Evolutionary conservation across 2,113 vertebrate species (phyloP), one percentile per base, ranked within the genome.

Genomic region (Sinosuthora webbiana): DNA sequence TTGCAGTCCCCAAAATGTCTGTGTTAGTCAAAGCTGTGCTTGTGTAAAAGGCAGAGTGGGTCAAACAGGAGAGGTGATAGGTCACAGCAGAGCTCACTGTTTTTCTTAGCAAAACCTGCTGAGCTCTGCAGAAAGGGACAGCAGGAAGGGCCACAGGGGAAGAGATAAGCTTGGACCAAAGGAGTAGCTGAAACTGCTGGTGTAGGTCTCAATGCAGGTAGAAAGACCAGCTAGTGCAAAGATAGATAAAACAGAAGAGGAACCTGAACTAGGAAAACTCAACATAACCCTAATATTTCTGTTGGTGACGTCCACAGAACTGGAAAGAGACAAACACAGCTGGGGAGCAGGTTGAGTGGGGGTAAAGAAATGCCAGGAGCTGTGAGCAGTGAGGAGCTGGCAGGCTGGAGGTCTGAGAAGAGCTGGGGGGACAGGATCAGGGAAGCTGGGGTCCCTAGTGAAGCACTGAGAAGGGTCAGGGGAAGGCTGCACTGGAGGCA

Each of bases 81-180:
- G 69, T 79, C 56, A 68, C 31, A 2, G 77, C 44, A 79, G 41
- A 96, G 31, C 56, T 68, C 37, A 21, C 22, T 25, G 53, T 5
- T 79, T 95, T 93, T 90, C 89, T 73, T 22, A 83, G 65, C 62
- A 94, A 87, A 93, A 80, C 27, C 37, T 64, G n/a, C 44, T n/a
- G 30, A 63, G n/a, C 52, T 85, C 74, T 91, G 81, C 87, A 90
- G 79, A 74, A 90, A 83, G 42, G 53, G 57, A 27, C 9, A 35
- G 33, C 30, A 64, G 35, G 68, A 76, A 57, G 49, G 37, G 37
- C 5, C 15, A 22, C 18, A 6, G 23, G 45, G 13, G 39, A 75
- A 85, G 41, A 64, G 33, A 13, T 2, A 49, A 70, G 11, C 28
- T 20, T 7, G 17, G 20, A 28, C 41, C 44, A 65, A 79, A 84